Percentiles rank a stretch among this genome's conserved stretches.
Evolutionary conservation across 2,888 invertebrate genomes (phyloP).

Genomic region (Beris chalybata): DNA sequence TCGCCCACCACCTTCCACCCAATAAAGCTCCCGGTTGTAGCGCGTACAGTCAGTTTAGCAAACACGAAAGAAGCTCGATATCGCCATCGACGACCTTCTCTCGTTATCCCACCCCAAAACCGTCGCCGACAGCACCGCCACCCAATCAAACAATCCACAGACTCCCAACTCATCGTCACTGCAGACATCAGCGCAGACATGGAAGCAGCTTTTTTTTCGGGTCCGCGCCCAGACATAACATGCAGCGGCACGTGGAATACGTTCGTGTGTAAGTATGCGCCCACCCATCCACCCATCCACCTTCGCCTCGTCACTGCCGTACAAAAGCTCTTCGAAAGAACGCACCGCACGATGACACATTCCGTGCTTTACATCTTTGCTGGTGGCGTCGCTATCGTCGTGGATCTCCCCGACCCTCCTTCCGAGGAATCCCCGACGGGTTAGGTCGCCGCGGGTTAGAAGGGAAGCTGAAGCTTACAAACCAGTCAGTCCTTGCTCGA

Average conservation of each 20-base stretch:
- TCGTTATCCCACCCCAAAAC: background rate
- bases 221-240: constrained; percentile 37
- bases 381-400: constrained; percentile 4
- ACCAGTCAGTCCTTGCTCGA: background rate
- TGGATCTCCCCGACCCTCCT: background rate
- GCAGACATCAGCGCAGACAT: constrained; percentile 38
- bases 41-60: background rate
- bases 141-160: constrained; percentile 1
- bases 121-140: constrained; percentile 11
- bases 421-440: background rate
- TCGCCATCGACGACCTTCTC: background rate
- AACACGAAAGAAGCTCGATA: background rate
- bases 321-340: constrained; percentile 31
- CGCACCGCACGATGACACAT: constrained; percentile 9
- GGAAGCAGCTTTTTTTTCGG: constrained; percentile 34
- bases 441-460: too few relatives aligned
- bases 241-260: constrained; percentile 33
- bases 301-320: constrained; percentile 13
- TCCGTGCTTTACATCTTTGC: background rate
- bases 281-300: background rate
- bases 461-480: background rate
- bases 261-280: constrained; percentile 20
- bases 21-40: too few relatives aligned
- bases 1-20: background rate
- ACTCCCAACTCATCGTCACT: constrained; percentile 31